These are phyloP conservation scores for Arctopsyche grandis DNA, from an alignment of 1,140 invertebrate genomes.

Conservation along the genomic window DNA sequence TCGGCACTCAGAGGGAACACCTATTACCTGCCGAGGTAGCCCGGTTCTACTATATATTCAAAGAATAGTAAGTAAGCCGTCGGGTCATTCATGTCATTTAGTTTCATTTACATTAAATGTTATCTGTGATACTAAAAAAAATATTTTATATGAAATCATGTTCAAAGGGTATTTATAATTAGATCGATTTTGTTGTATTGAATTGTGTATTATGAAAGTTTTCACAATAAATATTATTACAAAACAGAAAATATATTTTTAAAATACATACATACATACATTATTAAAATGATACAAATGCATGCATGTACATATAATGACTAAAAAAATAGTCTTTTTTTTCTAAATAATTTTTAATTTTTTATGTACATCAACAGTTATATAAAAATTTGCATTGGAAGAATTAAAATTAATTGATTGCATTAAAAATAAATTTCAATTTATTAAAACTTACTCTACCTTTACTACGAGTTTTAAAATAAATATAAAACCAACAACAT, in stretches of 20 bases:
- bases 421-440: no score
- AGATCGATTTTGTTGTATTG: constrained; percentile 39
- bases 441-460: no score
- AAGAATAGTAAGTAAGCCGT: not conserved
- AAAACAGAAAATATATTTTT: constrained; percentile 25
- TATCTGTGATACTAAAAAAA: constrained; percentile 52
- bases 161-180: constrained; percentile 52
- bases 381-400: constrained; percentile 37
- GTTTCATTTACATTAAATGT: constrained; percentile 48
- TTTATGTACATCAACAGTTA: constrained; percentile 32
- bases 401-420: not conserved
- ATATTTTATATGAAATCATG: constrained; percentile 53
- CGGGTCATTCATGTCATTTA: not conserved
- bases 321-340: constrained; percentile 41
- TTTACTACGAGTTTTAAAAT: no score
- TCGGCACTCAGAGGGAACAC: no score
- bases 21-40: no score
- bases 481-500: no score
- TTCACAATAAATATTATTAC: constrained; percentile 41
- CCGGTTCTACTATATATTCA: not conserved
- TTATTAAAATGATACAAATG: not conserved
- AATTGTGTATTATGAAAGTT: constrained; percentile 24
- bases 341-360: constrained; percentile 1
- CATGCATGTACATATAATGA: not conserved
- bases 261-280: constrained; percentile 12